Evolutionary conservation across 2,113 vertebrate genomes (phyloP), one percentile per base, ranked within the genome.

Genomic region (Podiceps cristatus): DNA sequence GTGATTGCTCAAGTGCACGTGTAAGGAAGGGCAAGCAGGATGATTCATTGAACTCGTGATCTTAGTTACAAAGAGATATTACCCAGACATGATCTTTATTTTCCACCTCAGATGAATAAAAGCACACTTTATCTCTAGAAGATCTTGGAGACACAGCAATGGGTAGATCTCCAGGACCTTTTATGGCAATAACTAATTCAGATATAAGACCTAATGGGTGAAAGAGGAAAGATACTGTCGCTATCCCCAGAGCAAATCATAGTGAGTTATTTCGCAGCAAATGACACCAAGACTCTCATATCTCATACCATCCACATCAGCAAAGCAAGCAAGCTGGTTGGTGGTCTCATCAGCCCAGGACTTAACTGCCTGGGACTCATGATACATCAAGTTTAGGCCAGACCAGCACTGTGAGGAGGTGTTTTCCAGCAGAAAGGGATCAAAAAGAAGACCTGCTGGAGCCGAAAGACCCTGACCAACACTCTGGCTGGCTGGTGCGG

Each of bases 291-390:
- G 11, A 5, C 3, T 87, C 13, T 63, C 22, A 14, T 14, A 56
- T 75, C 55, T 84, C 10, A 6, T 19, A 13, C 5, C 13, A 49
- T 17, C 12, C 28, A 44, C 13, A 19, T 58, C 10, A 44, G 18
- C 18, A 68, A 18, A 52, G 47, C 23, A 63, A 72, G 10, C 13
- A 13, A 67, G 19, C 7, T n/a, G 31, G 7, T 13, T 60, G 66
- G 13, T 0, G 2, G 11, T 18, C 13, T 35, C 35, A 4, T 86
- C 2, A 4, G 28, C 35, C 25, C 14, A 33, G 19, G 10, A n/a
- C 13, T 3, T 50, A 67, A 49, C 17, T 28, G 8, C 4, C 23
- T 84, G 18, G 19, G 7, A 58, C 31, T 35, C 24, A 3, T 23
- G 24, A 42, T 45, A 5, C 5, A 5, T 14, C 3, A 4, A 2